Base-by-base conservation (phyloP, 1,140 invertebrate genomes). In the Dolichoris vasculosae region DNA sequence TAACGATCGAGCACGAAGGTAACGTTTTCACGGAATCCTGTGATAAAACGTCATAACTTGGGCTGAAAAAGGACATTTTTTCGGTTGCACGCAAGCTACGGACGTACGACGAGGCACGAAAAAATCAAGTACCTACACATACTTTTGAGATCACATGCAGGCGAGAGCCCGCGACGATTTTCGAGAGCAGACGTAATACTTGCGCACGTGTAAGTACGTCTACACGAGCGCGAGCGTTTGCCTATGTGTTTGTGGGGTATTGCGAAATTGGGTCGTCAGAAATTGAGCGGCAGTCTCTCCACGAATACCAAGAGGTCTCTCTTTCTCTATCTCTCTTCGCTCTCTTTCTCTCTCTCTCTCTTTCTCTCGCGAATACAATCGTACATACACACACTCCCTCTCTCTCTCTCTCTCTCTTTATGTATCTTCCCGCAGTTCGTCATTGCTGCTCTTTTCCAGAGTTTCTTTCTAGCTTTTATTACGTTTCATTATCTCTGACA, bases 241-340 rank as follows among this genome's bases (percentile, higher is more conserved):
- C 3, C 30, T 32, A 64, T 79, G 55, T 85, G 73, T 64, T 59
- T 55, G 87, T 40, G 69, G 32, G 26, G 73, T 59, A 88, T 92
- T 92, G 89, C 88, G 90, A 92, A 92, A 92, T 91, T 90, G 89
- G 90, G 91, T 92, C 91, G 88, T 89, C 88, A 89, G 90, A 91
- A 92, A 92, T 91, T 90, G 89, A 91, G 89, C 87, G 87, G 87
- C 86, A 83, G 86, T 89, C 81, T 88, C 88, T 89, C 82, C 82
- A 88, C 87, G 87, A 88, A 89, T 88, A 88, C 86, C 75, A 86
- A 87, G 84, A 86, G 88, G n/a, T 84, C 40, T 76, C 40, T 69
- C 48, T 76, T 17, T 85, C 79, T 82, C 59, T 77, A 0, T 76
- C 67, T 81, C 79, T 67, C 51, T 35, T 13, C 40, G 43, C n/a